These are phyloP conservation scores for Perca fluviatilis DNA, from an alignment of 2,113 vertebrate genomes.

Conservation along the genomic window DNA sequence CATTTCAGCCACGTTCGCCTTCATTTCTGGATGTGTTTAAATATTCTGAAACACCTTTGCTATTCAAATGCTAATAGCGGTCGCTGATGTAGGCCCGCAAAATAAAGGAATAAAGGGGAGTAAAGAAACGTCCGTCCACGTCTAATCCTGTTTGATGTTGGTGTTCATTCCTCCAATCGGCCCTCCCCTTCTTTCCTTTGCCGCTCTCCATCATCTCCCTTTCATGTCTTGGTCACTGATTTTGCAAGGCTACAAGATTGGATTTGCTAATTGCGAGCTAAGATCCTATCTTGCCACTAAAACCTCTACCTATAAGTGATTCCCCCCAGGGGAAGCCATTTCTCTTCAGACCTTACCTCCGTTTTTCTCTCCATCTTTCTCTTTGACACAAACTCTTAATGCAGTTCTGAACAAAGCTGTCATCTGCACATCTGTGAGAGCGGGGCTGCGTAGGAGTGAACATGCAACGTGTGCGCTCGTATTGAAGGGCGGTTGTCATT, in stretches of 20 bases:
- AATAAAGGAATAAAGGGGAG: conserved; percentile 40
- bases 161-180: conserved; percentile 5
- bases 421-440: conserved; percentile 54
- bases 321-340: conserved; percentile 33
- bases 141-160: conserved; percentile 57
- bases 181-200: background rate
- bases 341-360: conserved; percentile 1
- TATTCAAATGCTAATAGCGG: conserved; percentile 53
- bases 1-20: conserved; percentile 9
- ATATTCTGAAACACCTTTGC: conserved; percentile 37
- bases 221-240: conserved; percentile 65
- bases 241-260: conserved; percentile 1
- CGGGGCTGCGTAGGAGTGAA: conserved; percentile 46
- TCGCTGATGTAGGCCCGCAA: background rate
- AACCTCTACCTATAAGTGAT: background rate
- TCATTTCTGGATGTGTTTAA: conserved; percentile 36
- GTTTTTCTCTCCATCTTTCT: background rate
- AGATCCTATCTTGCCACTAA: conserved; percentile 29
- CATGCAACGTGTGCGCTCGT: conserved; percentile 9
- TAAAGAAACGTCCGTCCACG: conserved; percentile 14
- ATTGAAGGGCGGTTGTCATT: conserved; percentile 57
- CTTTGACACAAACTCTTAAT: conserved; percentile 35
- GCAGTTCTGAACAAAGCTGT: conserved; percentile 47
- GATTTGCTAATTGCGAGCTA: conserved; percentile 56
- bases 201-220: conserved; percentile 50